phyloP scores from a whole-genome alignment of 2,888 invertebrate genomes.

The Lasioglossum zephyrum region DNA sequence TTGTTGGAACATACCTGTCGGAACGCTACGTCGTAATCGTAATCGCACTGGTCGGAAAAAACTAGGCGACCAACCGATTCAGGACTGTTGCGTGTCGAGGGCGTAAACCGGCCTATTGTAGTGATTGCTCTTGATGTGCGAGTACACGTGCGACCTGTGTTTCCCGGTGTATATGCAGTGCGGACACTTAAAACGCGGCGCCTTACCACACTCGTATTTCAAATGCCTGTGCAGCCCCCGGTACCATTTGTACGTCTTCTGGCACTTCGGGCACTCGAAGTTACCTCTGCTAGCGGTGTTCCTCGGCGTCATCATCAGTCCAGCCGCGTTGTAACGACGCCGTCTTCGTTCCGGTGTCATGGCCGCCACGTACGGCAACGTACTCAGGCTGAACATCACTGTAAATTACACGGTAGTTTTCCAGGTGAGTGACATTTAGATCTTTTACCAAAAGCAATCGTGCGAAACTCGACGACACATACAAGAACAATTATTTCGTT shows the following conservation, averaged over 20 bases:
- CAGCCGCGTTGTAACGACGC: conserved; percentile 30
- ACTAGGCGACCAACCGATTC: neutral
- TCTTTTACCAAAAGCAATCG: conserved; percentile 10
- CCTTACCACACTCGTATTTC: conserved; percentile 81
- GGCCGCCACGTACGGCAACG: conserved; percentile 44
- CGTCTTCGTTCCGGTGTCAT: conserved; percentile 42
- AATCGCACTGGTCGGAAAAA: neutral
- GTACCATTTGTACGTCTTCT: conserved; percentile 86
- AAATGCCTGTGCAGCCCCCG: conserved; percentile 86
- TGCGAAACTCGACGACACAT: conserved; percentile 53
- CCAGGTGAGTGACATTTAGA: conserved; percentile 46
- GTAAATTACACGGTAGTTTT: conserved; percentile 62
- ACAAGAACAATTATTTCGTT: conserved; percentile 52
- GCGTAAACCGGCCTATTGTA: conserved; percentile 75
- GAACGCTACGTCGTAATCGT: neutral
- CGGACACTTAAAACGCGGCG: conserved; percentile 84
- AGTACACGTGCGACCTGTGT: conserved; percentile 85
- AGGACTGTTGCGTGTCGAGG: conserved; percentile 72
- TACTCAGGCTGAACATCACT: conserved; percentile 55
- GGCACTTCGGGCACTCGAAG: conserved; percentile 85
- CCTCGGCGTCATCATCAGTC: neutral
- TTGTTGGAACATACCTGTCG: neutral
- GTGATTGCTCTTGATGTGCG: conserved; percentile 84
- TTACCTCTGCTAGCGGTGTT: conserved; percentile 71
- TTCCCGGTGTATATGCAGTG: conserved; percentile 86